Conservation (phyloP, 2,888 invertebrate species). For the Tinea trinotella region DNA sequence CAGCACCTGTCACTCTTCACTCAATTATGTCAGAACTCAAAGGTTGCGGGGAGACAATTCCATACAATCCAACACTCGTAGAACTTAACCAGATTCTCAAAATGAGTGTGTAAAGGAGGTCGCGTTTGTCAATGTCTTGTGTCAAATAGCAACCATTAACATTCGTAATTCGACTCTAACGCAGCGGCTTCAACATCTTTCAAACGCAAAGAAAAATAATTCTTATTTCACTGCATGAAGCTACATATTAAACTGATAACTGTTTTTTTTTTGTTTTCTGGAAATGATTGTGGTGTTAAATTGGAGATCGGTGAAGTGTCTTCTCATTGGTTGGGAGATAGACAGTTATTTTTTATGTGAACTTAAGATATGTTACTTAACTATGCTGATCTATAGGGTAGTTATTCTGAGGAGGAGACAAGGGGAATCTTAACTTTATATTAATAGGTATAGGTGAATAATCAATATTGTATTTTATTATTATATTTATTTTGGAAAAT, state of each 20-base stretch:
- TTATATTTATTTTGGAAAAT: too few relatives aligned
- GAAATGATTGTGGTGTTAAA: neutral
- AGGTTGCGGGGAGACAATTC: neutral
- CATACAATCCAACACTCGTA: neutral
- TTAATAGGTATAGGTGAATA: too few relatives aligned
- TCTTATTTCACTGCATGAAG: neutral
- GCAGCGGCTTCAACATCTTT: slow-evolving; percentile 8
- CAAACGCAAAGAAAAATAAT: neutral
- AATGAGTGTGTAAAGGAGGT: slow-evolving; percentile 5
- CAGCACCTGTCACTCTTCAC: neutral
- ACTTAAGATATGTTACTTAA: too few relatives aligned
- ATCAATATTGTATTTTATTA: too few relatives aligned
- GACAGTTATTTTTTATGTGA: too few relatives aligned
- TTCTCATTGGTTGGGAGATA: neutral
- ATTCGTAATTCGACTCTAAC: slow-evolving; percentile 30
- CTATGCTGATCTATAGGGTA: too few relatives aligned
- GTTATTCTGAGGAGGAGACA: too few relatives aligned
- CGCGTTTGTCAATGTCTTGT: slow-evolving; percentile 53
- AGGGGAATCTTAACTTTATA: too few relatives aligned
- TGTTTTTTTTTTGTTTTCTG: neutral
- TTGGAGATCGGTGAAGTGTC: slow-evolving; percentile 6
- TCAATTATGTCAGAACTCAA: too few relatives aligned
- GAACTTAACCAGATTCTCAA: slow-evolving; percentile 11
- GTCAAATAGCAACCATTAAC: slow-evolving; percentile 64
- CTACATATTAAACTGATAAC: neutral